Percentiles rank a stretch among this genome's conserved stretches.
Evolutionary conservation across 2,888 invertebrate genomes (phyloP).

Genomic region (Dynastes maya): DNA sequence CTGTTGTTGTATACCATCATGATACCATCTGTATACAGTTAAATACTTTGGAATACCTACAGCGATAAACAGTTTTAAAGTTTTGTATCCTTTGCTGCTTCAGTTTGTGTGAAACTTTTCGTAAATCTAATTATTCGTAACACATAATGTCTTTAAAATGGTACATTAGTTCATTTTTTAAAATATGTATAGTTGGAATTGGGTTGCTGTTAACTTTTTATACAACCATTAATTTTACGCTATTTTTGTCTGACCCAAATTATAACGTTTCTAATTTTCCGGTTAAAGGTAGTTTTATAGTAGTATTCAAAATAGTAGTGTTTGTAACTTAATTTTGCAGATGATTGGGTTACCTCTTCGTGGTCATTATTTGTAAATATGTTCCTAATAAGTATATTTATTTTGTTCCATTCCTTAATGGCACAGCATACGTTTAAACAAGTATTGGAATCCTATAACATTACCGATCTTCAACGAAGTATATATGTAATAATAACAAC

Average conservation of each 20-base stretch:
- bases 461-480: slow-evolving; percentile 70
- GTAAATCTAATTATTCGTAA: too few species aligned
- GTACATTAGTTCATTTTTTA: slow-evolving; percentile 54
- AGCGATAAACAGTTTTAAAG: too few species aligned
- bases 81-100: neutral
- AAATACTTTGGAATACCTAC: too few species aligned
- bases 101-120: too few species aligned
- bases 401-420: slow-evolving; percentile 75
- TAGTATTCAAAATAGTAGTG: neutral
- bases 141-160: slow-evolving; percentile 45
- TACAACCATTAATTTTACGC: slow-evolving; percentile 72
- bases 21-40: too few species aligned
- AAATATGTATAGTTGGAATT: slow-evolving; percentile 66
- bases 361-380: slow-evolving; percentile 70
- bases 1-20: too few species aligned
- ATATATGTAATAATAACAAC: slow-evolving; percentile 72
- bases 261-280: slow-evolving; percentile 50
- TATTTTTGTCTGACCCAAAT: slow-evolving; percentile 73
- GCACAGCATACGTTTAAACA: slow-evolving; percentile 71
- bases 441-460: slow-evolving; percentile 67
- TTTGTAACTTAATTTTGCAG: slow-evolving; percentile 57
- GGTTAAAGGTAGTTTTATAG: slow-evolving; percentile 41
- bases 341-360: slow-evolving; percentile 68
- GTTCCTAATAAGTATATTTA: slow-evolving; percentile 72
- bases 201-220: slow-evolving; percentile 73